phyloP scores from a whole-genome alignment of 2,113 vertebrate genomes.

The Cyanoramphus novaezelandiae region DNA sequence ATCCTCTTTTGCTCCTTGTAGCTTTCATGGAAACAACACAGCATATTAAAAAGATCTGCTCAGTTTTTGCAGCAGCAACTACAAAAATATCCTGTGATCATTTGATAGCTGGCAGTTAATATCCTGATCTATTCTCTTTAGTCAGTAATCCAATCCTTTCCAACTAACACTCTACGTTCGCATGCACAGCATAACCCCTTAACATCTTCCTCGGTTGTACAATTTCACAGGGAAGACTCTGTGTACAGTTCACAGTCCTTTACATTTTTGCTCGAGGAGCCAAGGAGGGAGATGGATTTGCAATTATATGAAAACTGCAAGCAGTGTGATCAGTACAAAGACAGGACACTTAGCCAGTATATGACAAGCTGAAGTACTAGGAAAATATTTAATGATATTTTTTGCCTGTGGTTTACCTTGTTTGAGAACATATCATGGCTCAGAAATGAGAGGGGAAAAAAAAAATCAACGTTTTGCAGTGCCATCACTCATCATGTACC shows the following conservation, averaged over 20 bases:
- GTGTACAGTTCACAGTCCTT: background rate
- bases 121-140: conserved; percentile 55
- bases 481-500: background rate
- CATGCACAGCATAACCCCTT: background rate
- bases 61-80: conserved; percentile 19
- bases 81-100: conserved; percentile 56
- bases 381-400: conserved; percentile 37
- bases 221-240: background rate
- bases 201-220: background rate
- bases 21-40: background rate
- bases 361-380: background rate
- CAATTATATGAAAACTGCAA: background rate
- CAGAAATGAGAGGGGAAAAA: background rate
- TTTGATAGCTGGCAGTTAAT: conserved; percentile 57
- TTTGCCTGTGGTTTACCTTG: conserved; percentile 1
- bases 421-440: background rate
- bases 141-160: conserved; percentile 14
- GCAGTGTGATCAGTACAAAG: background rate
- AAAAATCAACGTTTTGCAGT: background rate
- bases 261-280: background rate
- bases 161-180: background rate
- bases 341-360: background rate
- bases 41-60: conserved; percentile 52
- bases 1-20: background rate
- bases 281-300: conserved; percentile 14